These are phyloP conservation scores for Ommatoiulus sabulosus DNA, from an alignment of 2,888 invertebrate genomes.

Conservation along the genomic window DNA sequence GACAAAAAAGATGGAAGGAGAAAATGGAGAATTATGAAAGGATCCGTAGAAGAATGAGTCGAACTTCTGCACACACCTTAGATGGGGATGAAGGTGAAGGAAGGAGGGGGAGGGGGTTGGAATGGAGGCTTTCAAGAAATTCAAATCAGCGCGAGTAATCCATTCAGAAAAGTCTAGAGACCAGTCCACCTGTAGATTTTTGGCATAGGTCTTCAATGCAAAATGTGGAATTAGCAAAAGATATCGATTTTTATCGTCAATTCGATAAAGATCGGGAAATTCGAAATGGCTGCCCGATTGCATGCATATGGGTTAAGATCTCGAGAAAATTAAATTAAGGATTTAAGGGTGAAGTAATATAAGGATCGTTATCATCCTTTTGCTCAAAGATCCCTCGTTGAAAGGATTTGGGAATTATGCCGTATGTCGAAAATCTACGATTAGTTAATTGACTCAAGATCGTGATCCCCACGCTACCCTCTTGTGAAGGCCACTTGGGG, in stretches of 20 bases:
- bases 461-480: not conserved
- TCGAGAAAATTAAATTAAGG: not conserved
- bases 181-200: not conserved
- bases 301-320: not conserved
- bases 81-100: slow-evolving; percentile 14
- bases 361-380: not conserved
- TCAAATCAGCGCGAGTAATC: slow-evolving; percentile 9
- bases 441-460: slow-evolving; percentile 42
- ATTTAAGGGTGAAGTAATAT: not conserved
- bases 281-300: not conserved
- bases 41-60: slow-evolving; percentile 19
- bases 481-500: not conserved
- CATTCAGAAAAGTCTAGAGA: slow-evolving; percentile 23
- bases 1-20: slow-evolving; percentile 39
- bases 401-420: not conserved
- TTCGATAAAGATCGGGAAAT: not conserved
- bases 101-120: not conserved
- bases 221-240: slow-evolving; percentile 18
- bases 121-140: not conserved
- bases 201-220: not conserved
- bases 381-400: not conserved
- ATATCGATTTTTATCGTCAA: slow-evolving; percentile 7
- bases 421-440: not conserved
- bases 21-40: not conserved
- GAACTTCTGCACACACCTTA: slow-evolving; percentile 30